These are phyloP conservation scores for Tinea pellionella DNA, from an alignment of 2,888 invertebrate species.

Conservation along the genomic window DNA sequence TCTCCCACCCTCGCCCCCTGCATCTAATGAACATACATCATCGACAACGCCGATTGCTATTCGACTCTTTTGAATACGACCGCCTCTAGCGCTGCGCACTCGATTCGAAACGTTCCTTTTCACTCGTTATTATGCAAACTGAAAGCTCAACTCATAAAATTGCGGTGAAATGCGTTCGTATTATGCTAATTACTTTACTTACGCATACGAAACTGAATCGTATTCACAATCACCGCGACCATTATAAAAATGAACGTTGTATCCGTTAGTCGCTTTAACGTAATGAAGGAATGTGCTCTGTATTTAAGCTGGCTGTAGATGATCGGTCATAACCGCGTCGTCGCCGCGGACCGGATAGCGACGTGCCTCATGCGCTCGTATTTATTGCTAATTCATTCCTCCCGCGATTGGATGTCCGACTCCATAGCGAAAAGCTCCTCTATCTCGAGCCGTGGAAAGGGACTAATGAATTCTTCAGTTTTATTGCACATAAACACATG, in stretches of 20 bases:
- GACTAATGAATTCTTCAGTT: constrained; percentile 18
- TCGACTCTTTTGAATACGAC: constrained; percentile 11
- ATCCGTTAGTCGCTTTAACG: background rate
- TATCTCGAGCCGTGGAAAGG: constrained; percentile 11
- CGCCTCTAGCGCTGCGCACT: constrained; percentile 10
- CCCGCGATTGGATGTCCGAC: constrained; percentile 9
- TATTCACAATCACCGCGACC: background rate
- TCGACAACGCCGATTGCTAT: constrained; percentile 9
- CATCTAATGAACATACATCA: constrained; percentile 14
- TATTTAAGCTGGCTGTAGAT: background rate
- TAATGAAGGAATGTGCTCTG: constrained; percentile 7
- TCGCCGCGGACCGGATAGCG: background rate
- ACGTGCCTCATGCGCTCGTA: constrained; percentile 4
- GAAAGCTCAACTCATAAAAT: constrained; percentile 31
- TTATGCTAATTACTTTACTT: constrained; percentile 32
- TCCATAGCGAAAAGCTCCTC: constrained; percentile 13
- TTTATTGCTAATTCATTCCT: constrained; percentile 16
- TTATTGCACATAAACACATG: constrained; percentile 18
- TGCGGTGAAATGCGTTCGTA: constrained; percentile 38
- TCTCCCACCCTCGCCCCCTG: background rate
- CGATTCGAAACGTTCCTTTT: constrained; percentile 3
- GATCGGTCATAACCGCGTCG: constrained; percentile 8
- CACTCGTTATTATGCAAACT: constrained; percentile 23
- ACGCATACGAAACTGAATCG: background rate
- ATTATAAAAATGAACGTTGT: background rate